Conservation (phyloP, 2,888 invertebrate species). For the Calephelis perditalis region DNA sequence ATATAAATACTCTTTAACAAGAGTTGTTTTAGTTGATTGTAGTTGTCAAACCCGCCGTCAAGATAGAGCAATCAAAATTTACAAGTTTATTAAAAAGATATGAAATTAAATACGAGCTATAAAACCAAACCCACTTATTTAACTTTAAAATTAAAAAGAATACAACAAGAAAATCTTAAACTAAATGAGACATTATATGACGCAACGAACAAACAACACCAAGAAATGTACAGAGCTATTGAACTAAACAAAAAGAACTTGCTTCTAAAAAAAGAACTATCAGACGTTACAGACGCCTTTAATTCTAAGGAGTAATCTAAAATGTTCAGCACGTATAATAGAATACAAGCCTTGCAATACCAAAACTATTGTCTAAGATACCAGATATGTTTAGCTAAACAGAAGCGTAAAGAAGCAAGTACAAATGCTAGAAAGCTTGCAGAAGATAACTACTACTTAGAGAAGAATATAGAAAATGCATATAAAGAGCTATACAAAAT, state of each 20-base stretch:
- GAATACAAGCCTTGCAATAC: constrained; percentile 35
- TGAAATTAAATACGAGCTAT: neutral
- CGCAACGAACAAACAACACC: constrained; percentile 58
- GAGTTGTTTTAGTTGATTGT: too few species aligned
- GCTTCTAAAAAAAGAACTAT: constrained; percentile 38
- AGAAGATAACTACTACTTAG: constrained; percentile 51
- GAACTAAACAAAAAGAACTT: constrained; percentile 50
- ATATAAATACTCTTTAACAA: too few species aligned
- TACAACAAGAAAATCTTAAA: constrained; percentile 39
- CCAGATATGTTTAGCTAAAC: constrained; percentile 41
- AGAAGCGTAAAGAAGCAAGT: constrained; percentile 49
- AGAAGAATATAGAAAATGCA: constrained; percentile 44
- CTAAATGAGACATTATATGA: constrained; percentile 41
- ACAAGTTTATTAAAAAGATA: neutral
- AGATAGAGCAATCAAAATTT: neutral
- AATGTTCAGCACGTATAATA: constrained; percentile 30
- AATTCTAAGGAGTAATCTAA: constrained; percentile 35
- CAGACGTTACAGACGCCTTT: constrained; percentile 37
- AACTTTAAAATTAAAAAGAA: constrained; percentile 1
- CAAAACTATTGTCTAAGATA: constrained; percentile 45
- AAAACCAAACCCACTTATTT: constrained; percentile 11
- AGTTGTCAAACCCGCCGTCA: neutral
- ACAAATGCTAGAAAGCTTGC: constrained; percentile 44
- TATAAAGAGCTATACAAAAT: constrained; percentile 35
- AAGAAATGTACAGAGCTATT: constrained; percentile 65